Percentiles rank a stretch among this genome's conserved stretches.
These are phyloP conservation scores for Pardosa pseudoannulata DNA, from an alignment of 2,888 invertebrate genomes.

Conservation along the genomic window DNA sequence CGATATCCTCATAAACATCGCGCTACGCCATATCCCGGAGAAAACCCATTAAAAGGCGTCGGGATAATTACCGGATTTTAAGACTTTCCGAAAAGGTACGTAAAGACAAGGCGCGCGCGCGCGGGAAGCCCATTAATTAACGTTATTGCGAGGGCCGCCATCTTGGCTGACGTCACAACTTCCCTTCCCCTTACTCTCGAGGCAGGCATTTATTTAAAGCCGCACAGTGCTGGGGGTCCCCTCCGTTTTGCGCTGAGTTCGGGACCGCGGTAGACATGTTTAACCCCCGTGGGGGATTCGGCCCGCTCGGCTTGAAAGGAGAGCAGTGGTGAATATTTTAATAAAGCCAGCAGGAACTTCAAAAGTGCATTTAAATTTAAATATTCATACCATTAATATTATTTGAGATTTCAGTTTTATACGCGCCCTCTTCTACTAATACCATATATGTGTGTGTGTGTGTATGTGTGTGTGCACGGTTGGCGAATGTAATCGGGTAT, in stretches of 20 bases:
- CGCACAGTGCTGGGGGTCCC: too few relatives aligned
- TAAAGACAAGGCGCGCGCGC: slow-evolving; percentile 65
- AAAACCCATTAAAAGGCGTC: slow-evolving; percentile 66
- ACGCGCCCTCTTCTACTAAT: background rate
- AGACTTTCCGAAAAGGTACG: slow-evolving; percentile 67
- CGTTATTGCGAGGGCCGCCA: slow-evolving; percentile 69
- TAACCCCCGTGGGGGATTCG: background rate
- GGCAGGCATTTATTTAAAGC: slow-evolving; percentile 61
- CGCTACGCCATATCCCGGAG: slow-evolving; percentile 46
- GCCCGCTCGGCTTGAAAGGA: background rate
- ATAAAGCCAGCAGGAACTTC: slow-evolving; percentile 3
- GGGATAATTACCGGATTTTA: slow-evolving; percentile 71
- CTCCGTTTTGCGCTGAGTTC: too few relatives aligned
- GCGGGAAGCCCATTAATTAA: slow-evolving; percentile 70
- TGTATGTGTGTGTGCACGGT: background rate
- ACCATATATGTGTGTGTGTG: background rate
- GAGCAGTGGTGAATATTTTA: slow-evolving; percentile 16
- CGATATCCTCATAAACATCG: slow-evolving; percentile 68
- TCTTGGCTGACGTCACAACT: slow-evolving; percentile 66
- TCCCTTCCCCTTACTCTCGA: slow-evolving; percentile 67
- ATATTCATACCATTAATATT: background rate
- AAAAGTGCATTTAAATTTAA: slow-evolving; percentile 10
- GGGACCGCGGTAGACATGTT: slow-evolving; percentile 20
- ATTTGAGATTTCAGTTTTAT: background rate
- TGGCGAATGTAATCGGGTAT: background rate